These are phyloP conservation scores for Perccottus glenii DNA, from an alignment of 2,113 vertebrate species.

Conservation along the genomic window DNA sequence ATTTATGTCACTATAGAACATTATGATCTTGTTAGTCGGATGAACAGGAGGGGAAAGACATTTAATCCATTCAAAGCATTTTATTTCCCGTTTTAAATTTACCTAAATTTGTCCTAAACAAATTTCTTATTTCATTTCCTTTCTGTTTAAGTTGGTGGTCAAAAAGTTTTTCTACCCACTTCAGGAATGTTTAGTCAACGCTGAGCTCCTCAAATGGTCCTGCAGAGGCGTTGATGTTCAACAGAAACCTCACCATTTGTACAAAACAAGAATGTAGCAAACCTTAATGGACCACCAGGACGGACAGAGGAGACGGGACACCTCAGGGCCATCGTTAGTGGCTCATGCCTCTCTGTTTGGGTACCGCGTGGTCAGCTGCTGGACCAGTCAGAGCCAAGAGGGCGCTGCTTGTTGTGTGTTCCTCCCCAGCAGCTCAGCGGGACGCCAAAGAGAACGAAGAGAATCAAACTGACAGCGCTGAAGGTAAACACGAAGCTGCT, in stretches of 20 bases:
- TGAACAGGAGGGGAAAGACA: too few relatives aligned
- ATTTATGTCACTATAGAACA: too few relatives aligned
- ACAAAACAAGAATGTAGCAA: constrained; percentile 70
- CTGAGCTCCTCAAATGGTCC: constrained; percentile 38
- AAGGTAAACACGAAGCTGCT: constrained; percentile 62
- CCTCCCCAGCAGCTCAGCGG: constrained; percentile 60
- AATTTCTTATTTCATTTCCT: too few relatives aligned
- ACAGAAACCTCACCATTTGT: constrained; percentile 68
- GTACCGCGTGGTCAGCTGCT: constrained; percentile 33
- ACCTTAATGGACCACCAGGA: constrained; percentile 82
- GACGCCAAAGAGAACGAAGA: constrained; percentile 27
- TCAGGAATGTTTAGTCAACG: constrained; percentile 36
- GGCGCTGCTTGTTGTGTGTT: constrained; percentile 66
- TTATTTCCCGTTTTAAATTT: too few relatives aligned
- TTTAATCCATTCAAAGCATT: too few relatives aligned
- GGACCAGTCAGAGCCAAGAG: constrained; percentile 16
- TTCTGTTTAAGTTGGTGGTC: not conserved
- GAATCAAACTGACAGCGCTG: constrained; percentile 73
- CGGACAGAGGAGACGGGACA: constrained; percentile 19
- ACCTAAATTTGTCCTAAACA: not conserved
- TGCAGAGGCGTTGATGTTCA: constrained; percentile 18
- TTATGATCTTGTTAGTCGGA: too few relatives aligned
- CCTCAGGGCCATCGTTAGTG: constrained; percentile 29
- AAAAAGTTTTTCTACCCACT: constrained; percentile 10
- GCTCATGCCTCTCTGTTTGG: constrained; percentile 1